Conservation (phyloP, 2,113 vertebrate genomes). For the Spea multiplicata region DNA sequence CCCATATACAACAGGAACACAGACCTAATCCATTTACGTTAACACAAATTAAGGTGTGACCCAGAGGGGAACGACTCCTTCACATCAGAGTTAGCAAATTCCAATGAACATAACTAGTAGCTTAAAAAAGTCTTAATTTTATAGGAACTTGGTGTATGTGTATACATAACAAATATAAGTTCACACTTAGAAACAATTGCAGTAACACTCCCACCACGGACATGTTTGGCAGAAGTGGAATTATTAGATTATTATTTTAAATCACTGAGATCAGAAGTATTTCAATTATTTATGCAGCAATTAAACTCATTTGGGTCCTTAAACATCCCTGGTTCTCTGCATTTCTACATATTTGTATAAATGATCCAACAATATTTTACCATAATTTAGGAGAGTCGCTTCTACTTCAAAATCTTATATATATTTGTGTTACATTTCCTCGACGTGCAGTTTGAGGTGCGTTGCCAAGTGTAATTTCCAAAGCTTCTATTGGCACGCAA, state of each 20-base stretch:
- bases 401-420: slow-evolving; percentile 31
- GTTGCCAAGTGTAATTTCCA: slow-evolving; percentile 29
- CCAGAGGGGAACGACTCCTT: too few species aligned
- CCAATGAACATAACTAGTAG: too few species aligned
- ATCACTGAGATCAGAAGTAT: slow-evolving; percentile 1
- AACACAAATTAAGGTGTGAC: too few species aligned
- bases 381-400: slow-evolving; percentile 23
- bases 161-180: too few species aligned
- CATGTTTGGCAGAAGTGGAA: background rate
- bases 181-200: too few species aligned
- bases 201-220: too few species aligned
- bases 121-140: too few species aligned
- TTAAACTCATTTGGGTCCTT: slow-evolving; percentile 15
- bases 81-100: too few species aligned
- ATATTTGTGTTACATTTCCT: slow-evolving; percentile 23
- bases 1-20: too few species aligned
- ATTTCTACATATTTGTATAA: slow-evolving; percentile 7
- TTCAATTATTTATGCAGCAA: slow-evolving; percentile 19
- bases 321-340: background rate
- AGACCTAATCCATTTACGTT: too few species aligned
- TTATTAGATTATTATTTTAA: background rate
- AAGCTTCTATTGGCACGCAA: slow-evolving; percentile 11
- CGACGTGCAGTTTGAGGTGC: slow-evolving; percentile 8
- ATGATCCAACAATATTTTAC: slow-evolving; percentile 21
- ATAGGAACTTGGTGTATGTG: too few species aligned